Evolutionary conservation across 2,797 vertebrate species (phyloP).

Genomic region (Gorsachius magnificus): DNA sequence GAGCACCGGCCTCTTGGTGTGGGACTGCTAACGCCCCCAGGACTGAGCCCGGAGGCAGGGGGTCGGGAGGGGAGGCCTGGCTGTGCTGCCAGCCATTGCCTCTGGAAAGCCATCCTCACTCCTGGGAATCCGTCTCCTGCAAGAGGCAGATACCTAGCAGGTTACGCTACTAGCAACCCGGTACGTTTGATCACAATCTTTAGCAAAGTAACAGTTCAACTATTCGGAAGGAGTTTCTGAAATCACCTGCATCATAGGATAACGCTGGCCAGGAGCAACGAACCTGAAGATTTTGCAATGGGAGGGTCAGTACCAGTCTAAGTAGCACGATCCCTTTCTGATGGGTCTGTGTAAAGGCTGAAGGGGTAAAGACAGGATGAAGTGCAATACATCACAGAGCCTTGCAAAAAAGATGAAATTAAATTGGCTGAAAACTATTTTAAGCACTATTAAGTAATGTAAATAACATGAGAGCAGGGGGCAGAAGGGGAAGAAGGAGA

Average conservation of each 20-base stretch:
- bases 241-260: not conserved
- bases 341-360: not conserved
- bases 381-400: not conserved
- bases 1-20: not conserved
- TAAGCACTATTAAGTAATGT: not conserved
- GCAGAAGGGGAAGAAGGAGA: not conserved
- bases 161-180: fast-evolving
- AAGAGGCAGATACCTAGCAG: not conserved
- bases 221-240: not conserved
- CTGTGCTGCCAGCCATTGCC: fast-evolving
- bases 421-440: not conserved
- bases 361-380: not conserved
- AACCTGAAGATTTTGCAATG: fast-evolving
- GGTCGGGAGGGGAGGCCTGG: not conserved
- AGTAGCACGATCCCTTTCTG: not conserved
- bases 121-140: not conserved
- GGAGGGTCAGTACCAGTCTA: not conserved
- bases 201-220: not conserved
- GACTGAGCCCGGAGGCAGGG: not conserved
- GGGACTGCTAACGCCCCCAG: not conserved
- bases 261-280: not conserved
- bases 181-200: not conserved
- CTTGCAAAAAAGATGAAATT: not conserved
- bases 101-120: not conserved
- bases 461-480: not conserved